Evolutionary conservation across 2,113 vertebrate species (phyloP).

Genomic region (Notechis scutatus): DNA sequence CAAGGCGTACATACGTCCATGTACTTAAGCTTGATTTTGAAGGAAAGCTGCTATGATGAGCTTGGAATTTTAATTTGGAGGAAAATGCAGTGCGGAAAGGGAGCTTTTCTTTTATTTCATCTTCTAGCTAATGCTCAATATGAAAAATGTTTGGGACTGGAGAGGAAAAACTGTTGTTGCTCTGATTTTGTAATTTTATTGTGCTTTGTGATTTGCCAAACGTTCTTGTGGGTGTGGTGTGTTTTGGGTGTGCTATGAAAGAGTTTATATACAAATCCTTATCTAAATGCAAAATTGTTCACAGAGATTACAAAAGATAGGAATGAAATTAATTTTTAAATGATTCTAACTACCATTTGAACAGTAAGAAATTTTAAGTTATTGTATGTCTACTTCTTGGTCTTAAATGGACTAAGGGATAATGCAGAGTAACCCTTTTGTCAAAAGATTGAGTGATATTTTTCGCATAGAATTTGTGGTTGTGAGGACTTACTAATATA

Average conservation of each 20-base stretch:
- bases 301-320: slow-evolving; percentile 15
- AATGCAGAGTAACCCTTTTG: background rate
- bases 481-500: background rate
- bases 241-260: slow-evolving; percentile 10
- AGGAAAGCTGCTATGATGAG: slow-evolving; percentile 11
- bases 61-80: slow-evolving; percentile 18
- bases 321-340: slow-evolving; percentile 23
- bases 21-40: slow-evolving; percentile 15
- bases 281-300: slow-evolving; percentile 17
- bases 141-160: slow-evolving; percentile 23
- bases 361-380: background rate
- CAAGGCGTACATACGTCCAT: background rate
- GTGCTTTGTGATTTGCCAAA: slow-evolving; percentile 22
- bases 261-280: slow-evolving; percentile 13
- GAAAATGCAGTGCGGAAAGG: slow-evolving; percentile 2
- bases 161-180: slow-evolving; percentile 4
- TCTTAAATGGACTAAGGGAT: background rate
- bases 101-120: slow-evolving; percentile 14
- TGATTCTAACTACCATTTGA: slow-evolving; percentile 11
- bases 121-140: slow-evolving; percentile 28
- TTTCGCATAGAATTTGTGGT: background rate
- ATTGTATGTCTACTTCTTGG: background rate
- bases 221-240: background rate
- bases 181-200: slow-evolving; percentile 29
- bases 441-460: background rate